Base-by-base conservation (phyloP, 2,888 invertebrate genomes). In the Polyploca ridens region DNA sequence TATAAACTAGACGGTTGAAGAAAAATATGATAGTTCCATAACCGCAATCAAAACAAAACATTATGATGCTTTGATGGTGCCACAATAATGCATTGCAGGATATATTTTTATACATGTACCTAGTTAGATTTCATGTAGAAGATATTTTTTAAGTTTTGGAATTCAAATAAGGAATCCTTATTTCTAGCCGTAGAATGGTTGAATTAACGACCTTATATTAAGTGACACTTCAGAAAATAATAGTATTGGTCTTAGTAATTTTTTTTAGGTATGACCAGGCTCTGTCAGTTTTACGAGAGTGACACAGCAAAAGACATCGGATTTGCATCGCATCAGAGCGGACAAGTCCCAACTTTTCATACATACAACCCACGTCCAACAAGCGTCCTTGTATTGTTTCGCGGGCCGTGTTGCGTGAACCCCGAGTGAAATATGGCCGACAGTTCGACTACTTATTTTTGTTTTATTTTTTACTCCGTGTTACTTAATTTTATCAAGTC, bases 401-500 rank as follows among this genome's bases (percentile, higher is more conserved):
- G 90, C 92, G 85, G 88, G 80, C 84, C 86, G 84, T 84, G 89
- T 93, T 90, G 94, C 93, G 93, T 94, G 94, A 93, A 92, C 90
- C 85, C 85, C 74, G 77, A 90, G 87, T 93, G 91, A 93, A 89
- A 89, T 93, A 94, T 90, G 86, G 89, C 90, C 86, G 91, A 89
- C 90, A 89, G 88, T 83, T 85, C 85, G 87, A 90, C 90, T 91
- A 90, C 92, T 92, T 91, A 90, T 89, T 91, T 90, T 91, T 86
- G 82, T 88, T 89, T 90, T 86, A 83, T 88, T 92, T 92, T 90
- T 91, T 88, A 87, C 87, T 81, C 81, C 84, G 88, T 87, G 90
- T 93, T 92, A 90, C 91, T 94, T 93, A 93, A 93, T 93, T 93
- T 94, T 94, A 93, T 94, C 91, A 92, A 93, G 89, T 91, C 89